Base-by-base conservation (phyloP, 1,140 invertebrate genomes). In the Orchesella cincta region DNA sequence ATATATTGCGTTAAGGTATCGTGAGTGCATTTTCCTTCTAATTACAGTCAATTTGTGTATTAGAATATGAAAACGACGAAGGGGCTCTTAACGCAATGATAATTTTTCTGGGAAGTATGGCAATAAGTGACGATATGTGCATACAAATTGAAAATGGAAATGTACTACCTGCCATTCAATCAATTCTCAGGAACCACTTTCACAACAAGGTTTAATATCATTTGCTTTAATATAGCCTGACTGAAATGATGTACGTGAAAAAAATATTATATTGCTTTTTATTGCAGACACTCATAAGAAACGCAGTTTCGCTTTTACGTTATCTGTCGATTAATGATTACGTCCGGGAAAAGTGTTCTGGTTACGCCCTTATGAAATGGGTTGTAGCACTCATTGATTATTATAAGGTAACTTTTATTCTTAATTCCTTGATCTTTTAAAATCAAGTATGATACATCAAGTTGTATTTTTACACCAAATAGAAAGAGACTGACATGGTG, bases 41-140 rank as follows among this genome's bases (percentile, higher is more conserved):
- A 28, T 62, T n/a, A 16, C 26, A 3, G 23, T 46, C 8, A 46
- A 46, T 33, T 67, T 67, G 3, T 33, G 29, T 12, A n/a, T 20
- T 46, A 73, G 39, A 73, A 23, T 73, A 31, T 31, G 71, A 73
- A 46, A 23, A 35, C 2, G 73, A 74, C 14, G 52, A 57, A 54
- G 73, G n/a, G 12, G 78, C 75, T n/a, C 31, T 81, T 31, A 81
- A 79, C 35, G 46, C 80, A 28, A 76, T 81, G 28, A 31, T 81
- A 1, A 67, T 78, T 29, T 28, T 76, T 1, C 36, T 81, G 34
- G 73, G 57, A 36, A 76, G 57, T 0, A 76, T 81, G 74, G 80
- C 80, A 12, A 34, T 51, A 1, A 73, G 71, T 33, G 78, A 79
- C 28, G 73, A 79, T 20, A 62, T 67, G 26, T 81, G 80, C 51